phyloP scores from a whole-genome alignment of 2,888 invertebrate genomes.

The Mimachlamys varia region DNA sequence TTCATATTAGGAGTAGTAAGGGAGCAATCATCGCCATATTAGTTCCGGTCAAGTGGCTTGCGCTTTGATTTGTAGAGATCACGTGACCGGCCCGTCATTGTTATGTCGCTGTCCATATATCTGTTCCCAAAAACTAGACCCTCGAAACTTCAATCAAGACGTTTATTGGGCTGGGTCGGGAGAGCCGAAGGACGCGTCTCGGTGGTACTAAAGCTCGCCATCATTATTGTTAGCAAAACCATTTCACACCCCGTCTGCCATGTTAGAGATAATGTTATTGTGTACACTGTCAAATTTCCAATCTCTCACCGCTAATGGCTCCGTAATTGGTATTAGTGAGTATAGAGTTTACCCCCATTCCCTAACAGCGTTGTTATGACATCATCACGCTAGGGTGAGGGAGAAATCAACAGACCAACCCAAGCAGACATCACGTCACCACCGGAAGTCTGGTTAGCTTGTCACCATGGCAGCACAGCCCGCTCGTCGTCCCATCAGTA shows the following conservation, averaged over 20 bases:
- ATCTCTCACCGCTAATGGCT: conserved; percentile 1
- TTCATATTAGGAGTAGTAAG: not conserved
- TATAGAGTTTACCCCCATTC: not conserved
- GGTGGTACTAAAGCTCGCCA: not conserved
- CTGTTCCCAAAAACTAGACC: not conserved
- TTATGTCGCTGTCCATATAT: not conserved
- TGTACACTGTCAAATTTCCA: conserved; percentile 28
- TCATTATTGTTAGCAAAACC: not conserved
- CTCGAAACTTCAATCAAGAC: conserved; percentile 21
- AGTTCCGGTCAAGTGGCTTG: not conserved
- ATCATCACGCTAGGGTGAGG: not conserved
- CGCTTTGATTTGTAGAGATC: not conserved
- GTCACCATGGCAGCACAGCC: not conserved
- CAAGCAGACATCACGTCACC: not conserved
- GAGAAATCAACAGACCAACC: not conserved
- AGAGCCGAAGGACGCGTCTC: not conserved
- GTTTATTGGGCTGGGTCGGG: not conserved
- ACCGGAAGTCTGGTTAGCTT: conserved; percentile 32
- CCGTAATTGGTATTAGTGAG: conserved; percentile 3
- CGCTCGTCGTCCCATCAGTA: not conserved
- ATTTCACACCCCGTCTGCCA: conserved; percentile 1
- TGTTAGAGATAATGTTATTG: conserved; percentile 27
- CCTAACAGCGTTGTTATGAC: conserved; percentile 14
- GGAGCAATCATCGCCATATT: conserved; percentile 15
- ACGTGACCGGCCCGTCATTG: not conserved